Percentiles rank a stretch among this genome's conserved stretches.
These are phyloP conservation scores for Eupithecia tripunctaria DNA, from an alignment of 2,888 invertebrate genomes.

Conservation along the genomic window DNA sequence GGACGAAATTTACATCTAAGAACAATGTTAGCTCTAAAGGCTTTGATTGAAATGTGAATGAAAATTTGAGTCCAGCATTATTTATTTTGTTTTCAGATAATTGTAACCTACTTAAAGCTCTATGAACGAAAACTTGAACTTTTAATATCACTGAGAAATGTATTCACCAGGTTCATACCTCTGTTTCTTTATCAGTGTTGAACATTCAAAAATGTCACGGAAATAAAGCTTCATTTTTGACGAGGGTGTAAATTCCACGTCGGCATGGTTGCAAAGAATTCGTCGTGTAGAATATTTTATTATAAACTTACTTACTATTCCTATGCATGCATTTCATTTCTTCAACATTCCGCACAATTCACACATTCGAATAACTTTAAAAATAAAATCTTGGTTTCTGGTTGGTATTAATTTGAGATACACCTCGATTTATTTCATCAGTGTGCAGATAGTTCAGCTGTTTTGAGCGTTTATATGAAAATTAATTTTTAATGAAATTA, in stretches of 20 bases:
- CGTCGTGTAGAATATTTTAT: background rate
- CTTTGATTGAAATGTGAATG: no score
- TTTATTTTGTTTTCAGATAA: no score
- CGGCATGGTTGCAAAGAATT: background rate
- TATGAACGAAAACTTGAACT: no score
- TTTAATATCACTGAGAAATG: background rate
- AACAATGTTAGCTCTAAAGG: background rate
- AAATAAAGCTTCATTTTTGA: background rate
- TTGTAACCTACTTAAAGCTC: no score
- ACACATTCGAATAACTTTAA: background rate
- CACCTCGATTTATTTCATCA: background rate
- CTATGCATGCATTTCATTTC: background rate
- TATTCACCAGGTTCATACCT: background rate
- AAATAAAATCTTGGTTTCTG: background rate
- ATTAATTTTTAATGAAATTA: no score
- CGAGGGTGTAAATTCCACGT: conserved; percentile 1
- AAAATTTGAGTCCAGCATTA: no score
- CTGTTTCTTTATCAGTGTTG: background rate
- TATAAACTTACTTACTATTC: background rate
- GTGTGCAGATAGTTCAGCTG: background rate
- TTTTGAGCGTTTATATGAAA: no score
- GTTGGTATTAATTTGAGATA: background rate
- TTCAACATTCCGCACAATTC: background rate
- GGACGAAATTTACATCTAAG: conserved; percentile 6
- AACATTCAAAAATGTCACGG: background rate